phyloP scores from a whole-genome alignment of 2,113 vertebrate genomes.

The Narcine bancroftii region DNA sequence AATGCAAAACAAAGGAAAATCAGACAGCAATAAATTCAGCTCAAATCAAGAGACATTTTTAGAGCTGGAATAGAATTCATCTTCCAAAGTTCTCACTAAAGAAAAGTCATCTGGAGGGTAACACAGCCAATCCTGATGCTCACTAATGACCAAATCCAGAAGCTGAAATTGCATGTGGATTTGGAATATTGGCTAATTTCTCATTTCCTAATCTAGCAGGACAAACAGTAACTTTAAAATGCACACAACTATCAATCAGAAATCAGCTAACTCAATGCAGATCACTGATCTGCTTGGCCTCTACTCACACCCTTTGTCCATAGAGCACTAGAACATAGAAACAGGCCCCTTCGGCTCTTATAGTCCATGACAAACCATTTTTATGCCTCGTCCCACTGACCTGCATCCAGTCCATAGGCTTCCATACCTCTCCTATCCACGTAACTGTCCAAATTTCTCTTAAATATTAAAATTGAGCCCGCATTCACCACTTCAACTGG shows the following conservation, averaged over 20 bases:
- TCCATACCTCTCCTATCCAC: too few species aligned
- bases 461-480: too few species aligned
- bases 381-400: too few species aligned
- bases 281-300: background rate
- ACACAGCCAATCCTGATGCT: background rate
- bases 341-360: too few species aligned
- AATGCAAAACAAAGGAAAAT: background rate
- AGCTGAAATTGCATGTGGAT: background rate
- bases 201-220: background rate
- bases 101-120: background rate
- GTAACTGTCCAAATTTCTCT: too few species aligned
- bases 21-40: background rate
- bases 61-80: background rate
- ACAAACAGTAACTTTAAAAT: background rate
- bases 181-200: background rate
- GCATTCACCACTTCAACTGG: too few species aligned
- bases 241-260: background rate
- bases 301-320: too few species aligned
- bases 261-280: background rate
- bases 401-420: too few species aligned
- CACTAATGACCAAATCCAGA: background rate
- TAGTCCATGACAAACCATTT: too few species aligned
- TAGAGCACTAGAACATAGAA: too few species aligned
- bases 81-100: background rate
- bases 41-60: background rate